Percentiles rank a stretch among this genome's conserved stretches.
Conservation (phyloP, 2,888 invertebrate species). For the Sericinus montela region DNA sequence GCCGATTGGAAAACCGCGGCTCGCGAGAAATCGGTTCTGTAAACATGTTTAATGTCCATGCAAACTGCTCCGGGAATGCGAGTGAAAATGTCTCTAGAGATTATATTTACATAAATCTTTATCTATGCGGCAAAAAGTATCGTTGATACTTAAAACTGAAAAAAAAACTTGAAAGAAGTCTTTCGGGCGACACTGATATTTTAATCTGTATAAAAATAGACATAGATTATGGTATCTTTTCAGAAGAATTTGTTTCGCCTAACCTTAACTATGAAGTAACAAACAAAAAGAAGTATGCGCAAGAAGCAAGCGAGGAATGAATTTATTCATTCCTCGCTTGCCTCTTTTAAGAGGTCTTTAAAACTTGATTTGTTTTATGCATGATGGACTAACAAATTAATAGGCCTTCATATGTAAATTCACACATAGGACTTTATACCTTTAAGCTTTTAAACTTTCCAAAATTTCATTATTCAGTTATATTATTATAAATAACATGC, state of each 20-base stretch:
- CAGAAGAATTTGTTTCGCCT: background rate
- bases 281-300: background rate
- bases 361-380: background rate
- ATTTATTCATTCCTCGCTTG: no score
- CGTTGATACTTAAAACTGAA: background rate
- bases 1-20: slow-evolving; percentile 40
- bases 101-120: slow-evolving; percentile 39
- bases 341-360: no score
- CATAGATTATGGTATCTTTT: background rate
- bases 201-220: background rate
- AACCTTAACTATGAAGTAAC: background rate
- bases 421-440: no score
- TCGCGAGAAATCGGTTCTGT: slow-evolving; percentile 56
- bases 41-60: slow-evolving; percentile 55
- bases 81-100: slow-evolving; percentile 39
- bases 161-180: slow-evolving; percentile 1
- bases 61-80: slow-evolving; percentile 46
- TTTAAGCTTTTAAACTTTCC: no score
- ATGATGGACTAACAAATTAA: slow-evolving; percentile 2
- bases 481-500: no score
- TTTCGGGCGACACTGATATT: background rate
- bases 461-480: no score
- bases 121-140: slow-evolving; percentile 17
- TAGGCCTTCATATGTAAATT: slow-evolving; percentile 11
- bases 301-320: no score